Percentiles rank a stretch among this genome's conserved stretches.
Conservation (phyloP, 1,140 invertebrate species). For the Tetragnatha versicolor region DNA sequence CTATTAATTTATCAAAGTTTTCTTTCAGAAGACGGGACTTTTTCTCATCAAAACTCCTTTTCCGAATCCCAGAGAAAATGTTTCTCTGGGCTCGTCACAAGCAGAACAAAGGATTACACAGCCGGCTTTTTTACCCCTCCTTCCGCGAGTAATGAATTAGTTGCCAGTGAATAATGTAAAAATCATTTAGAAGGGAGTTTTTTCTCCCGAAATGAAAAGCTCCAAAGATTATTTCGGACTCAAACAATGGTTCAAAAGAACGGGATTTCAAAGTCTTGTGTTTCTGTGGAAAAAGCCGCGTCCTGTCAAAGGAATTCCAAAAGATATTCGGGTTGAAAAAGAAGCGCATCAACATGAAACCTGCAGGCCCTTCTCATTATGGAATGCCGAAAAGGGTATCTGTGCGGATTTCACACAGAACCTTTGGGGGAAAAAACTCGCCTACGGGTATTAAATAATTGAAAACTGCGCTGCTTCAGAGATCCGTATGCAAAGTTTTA, state of each 20-base stretch:
- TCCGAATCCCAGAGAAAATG: slow-evolving; percentile 1
- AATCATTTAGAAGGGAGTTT: slow-evolving; percentile 5
- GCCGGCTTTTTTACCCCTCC: neutral
- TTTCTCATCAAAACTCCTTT: neutral
- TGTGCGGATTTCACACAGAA: neutral
- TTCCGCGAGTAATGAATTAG: neutral
- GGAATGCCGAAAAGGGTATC: slow-evolving; percentile 3
- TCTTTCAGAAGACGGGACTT: neutral
- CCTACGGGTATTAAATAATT: neutral
- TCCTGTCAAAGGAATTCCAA: slow-evolving; percentile 15
- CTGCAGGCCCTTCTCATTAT: slow-evolving; percentile 5
- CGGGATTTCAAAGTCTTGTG: slow-evolving; percentile 12
- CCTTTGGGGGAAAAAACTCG: neutral
- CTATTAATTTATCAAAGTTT: slow-evolving; percentile 12
- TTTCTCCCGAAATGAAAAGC: slow-evolving; percentile 9
- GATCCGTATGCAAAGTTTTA: neutral
- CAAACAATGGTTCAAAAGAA: slow-evolving; percentile 21
- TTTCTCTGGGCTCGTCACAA: neutral
- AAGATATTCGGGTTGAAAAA: neutral
- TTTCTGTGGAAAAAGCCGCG: neutral
- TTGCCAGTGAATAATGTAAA: slow-evolving; percentile 6
- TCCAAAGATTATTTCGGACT: slow-evolving; percentile 15
- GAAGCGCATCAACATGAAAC: neutral
- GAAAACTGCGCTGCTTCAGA: neutral
- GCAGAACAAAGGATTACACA: slow-evolving; percentile 17